Evolutionary conservation across 2,113 vertebrate genomes (phyloP).

Genomic region (Ramphastos sulfuratus): DNA sequence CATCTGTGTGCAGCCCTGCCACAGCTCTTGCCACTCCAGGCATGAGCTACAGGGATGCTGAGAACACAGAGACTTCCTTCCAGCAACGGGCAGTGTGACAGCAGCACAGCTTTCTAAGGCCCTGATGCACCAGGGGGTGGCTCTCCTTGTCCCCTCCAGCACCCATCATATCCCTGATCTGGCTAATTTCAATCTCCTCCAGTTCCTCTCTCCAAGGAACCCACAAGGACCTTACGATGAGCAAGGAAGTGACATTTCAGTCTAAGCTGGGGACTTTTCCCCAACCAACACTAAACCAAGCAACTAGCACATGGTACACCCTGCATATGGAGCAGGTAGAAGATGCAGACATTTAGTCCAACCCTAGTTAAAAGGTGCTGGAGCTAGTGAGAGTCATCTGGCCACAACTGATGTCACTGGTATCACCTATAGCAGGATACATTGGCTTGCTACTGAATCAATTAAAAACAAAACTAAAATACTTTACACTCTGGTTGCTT

Average conservation of each 20-base stretch:
- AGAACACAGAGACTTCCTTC: neutral
- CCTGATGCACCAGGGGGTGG: fast-evolving
- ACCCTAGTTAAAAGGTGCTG: neutral
- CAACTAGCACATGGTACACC: neutral
- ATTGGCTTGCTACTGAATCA: neutral
- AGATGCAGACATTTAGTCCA: neutral
- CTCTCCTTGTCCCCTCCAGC: neutral
- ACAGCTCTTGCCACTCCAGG: neutral
- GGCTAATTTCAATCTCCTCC: neutral
- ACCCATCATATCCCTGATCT: neutral
- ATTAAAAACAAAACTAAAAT: neutral
- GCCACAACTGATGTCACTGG: neutral
- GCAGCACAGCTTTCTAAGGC: neutral
- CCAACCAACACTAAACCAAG: neutral
- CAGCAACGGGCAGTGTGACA: neutral
- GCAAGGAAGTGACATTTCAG: neutral
- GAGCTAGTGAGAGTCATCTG: neutral
- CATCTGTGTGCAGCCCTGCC: neutral
- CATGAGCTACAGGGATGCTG: neutral
- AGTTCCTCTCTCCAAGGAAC: neutral
- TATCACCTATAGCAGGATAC: neutral
- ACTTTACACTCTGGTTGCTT: neutral
- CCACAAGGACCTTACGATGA: conserved; percentile 18
- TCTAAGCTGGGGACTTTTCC: neutral
- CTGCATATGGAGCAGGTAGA: neutral